Evolutionary conservation across 1,140 invertebrate genomes (phyloP).

Genomic region (Leptestheria dahalacensis): DNA sequence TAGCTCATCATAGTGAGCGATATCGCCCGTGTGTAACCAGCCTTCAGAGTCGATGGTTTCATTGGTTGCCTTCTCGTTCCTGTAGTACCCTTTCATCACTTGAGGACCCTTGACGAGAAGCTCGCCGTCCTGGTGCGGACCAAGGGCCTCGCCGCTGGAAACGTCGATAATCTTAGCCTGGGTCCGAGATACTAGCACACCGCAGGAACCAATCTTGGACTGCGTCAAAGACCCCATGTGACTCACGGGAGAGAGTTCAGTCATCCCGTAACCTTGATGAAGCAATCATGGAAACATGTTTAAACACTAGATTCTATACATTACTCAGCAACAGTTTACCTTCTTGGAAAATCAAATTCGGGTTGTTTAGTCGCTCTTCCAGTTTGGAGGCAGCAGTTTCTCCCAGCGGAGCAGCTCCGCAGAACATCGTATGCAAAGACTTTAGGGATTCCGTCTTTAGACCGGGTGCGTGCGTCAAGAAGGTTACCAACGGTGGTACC

Average conservation of each 20-base stretch:
- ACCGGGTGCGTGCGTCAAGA: conserved; percentile 44
- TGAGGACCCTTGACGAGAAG: conserved; percentile 29
- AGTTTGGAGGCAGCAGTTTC: conserved; percentile 24
- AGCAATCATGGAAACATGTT: too few relatives aligned
- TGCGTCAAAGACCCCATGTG: conserved; percentile 8
- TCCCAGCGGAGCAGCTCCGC: conserved; percentile 54
- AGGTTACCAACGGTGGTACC: conserved; percentile 43
- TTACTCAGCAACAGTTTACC: too few relatives aligned
- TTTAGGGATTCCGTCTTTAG: conserved; percentile 41
- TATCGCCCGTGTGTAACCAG: conserved; percentile 51
- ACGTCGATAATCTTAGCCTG: conserved; percentile 27
- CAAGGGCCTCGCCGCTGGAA: conserved; percentile 25
- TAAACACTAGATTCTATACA: not conserved
- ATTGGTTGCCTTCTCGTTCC: conserved; percentile 31
- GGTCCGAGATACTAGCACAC: conserved; percentile 17
- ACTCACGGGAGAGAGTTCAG: conserved; percentile 18
- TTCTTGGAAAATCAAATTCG: conserved; percentile 13
- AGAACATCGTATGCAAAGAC: conserved; percentile 36
- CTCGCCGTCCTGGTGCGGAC: conserved; percentile 32
- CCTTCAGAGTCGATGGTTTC: conserved; percentile 36
- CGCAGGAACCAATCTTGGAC: conserved; percentile 17
- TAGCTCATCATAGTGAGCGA: conserved; percentile 41
- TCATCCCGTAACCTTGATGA: conserved; percentile 20
- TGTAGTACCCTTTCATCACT: conserved; percentile 32
- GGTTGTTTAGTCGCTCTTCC: conserved; percentile 1